These are phyloP conservation scores for Rousettus leschenaultii DNA, from an alignment of 2,113 vertebrate species.

Conservation along the genomic window DNA sequence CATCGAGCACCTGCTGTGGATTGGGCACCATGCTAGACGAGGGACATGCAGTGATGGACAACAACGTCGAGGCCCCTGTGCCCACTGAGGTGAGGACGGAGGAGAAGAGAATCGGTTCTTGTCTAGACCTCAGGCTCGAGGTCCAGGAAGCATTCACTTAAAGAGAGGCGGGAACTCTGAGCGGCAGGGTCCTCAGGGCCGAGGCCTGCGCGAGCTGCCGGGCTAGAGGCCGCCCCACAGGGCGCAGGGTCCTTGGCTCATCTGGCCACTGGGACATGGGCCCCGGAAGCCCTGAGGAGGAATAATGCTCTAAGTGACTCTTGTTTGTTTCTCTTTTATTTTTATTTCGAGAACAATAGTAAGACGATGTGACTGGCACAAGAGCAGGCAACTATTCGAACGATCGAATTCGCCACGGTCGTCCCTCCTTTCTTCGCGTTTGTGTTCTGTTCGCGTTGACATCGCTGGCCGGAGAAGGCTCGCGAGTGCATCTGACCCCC, in stretches of 20 bases:
- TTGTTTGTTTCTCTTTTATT: background rate
- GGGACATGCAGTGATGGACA: background rate
- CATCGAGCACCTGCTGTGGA: fast-evolving
- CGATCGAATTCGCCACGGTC: fast-evolving
- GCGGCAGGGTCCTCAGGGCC: no score
- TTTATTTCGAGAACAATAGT: background rate
- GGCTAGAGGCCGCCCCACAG: no score
- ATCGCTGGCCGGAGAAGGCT: fast-evolving
- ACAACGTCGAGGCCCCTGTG: fast-evolving
- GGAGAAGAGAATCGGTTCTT: no score
- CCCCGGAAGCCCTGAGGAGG: no score
- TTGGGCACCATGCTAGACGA: no score
- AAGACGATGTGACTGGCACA: background rate
- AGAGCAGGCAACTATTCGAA: background rate
- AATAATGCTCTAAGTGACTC: no score
- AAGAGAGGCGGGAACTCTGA: background rate
- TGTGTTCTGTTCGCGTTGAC: no score
- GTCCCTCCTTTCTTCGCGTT: background rate
- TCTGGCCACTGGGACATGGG: fast-evolving
- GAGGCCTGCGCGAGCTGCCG: no score
- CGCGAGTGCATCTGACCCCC: fast-evolving
- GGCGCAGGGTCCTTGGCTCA: background rate
- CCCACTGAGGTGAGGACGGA: no score
- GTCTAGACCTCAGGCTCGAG: background rate
- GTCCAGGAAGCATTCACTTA: background rate